Conservation (phyloP, 2,888 invertebrate genomes). For the Phengaris arion region DNA sequence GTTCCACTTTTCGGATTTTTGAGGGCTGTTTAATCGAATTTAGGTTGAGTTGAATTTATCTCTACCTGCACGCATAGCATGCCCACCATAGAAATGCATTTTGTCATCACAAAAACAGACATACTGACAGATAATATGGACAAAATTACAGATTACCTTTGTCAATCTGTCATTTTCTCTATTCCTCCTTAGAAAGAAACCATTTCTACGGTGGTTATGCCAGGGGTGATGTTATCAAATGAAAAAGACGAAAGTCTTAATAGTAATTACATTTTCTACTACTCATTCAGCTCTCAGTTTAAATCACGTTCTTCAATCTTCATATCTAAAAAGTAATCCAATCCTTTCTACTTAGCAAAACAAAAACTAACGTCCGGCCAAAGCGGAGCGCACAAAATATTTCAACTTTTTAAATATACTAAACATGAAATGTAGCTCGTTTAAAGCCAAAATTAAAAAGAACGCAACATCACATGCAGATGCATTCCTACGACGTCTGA, state of each 20-base stretch:
- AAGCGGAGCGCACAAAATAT: background rate
- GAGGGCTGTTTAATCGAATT: background rate
- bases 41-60: background rate
- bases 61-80: too few relatives aligned
- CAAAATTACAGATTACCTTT: too few relatives aligned
- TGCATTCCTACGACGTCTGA: constrained; percentile 52
- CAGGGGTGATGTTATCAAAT: too few relatives aligned
- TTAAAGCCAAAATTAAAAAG: constrained; percentile 29
- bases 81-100: too few relatives aligned
- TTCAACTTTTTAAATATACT: constrained; percentile 12
- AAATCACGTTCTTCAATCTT: background rate
- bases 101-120: too few relatives aligned
- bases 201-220: too few relatives aligned
- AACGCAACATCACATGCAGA: constrained; percentile 55
- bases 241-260: too few relatives aligned
- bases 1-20: background rate
- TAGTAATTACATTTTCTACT: background rate
- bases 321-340: constrained; percentile 10
- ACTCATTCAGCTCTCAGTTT: background rate
- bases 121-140: too few relatives aligned
- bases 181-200: too few relatives aligned
- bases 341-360: constrained; percentile 12
- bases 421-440: constrained; percentile 21
- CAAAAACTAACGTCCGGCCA: constrained; percentile 2
- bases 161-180: too few relatives aligned